phyloP scores from a whole-genome alignment of 2,888 invertebrate genomes.

The Coelopa pilipes region DNA sequence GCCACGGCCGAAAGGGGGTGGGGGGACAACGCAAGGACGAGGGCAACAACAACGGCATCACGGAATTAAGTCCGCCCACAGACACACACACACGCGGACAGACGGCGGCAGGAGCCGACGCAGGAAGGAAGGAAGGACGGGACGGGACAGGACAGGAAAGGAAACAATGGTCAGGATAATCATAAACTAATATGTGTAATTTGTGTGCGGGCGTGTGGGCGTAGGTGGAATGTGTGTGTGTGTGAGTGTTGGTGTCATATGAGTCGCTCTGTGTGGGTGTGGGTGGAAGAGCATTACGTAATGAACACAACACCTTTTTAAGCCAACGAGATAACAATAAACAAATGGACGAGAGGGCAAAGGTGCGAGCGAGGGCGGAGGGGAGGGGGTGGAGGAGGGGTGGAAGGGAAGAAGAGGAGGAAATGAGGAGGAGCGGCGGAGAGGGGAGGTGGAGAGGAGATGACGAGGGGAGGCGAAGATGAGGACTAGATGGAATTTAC shows the following conservation, averaged over 20 bases:
- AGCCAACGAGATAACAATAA: not conserved
- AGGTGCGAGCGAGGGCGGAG: too few species aligned
- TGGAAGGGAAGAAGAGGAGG: too few species aligned
- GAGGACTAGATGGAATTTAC: not conserved
- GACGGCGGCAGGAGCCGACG: not conserved
- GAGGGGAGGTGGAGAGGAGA: too few species aligned
- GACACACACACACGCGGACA: not conserved
- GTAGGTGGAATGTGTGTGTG: too few species aligned
- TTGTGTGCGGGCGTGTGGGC: constrained; percentile 9
- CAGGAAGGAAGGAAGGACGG: not conserved
- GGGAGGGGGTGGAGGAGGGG: too few species aligned
- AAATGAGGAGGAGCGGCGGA: too few species aligned
- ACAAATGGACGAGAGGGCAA: not conserved
- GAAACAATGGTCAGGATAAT: constrained; percentile 20
- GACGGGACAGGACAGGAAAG: not conserved
- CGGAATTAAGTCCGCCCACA: not conserved
- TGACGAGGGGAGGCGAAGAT: too few species aligned
- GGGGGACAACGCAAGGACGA: not conserved
- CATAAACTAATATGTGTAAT: constrained; percentile 33
- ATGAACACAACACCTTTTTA: constrained; percentile 2
- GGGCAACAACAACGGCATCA: not conserved
- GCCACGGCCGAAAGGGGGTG: not conserved
- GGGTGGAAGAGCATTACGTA: not conserved
- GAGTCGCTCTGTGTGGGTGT: too few species aligned
- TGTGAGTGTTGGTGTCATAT: too few species aligned